Conservation (phyloP, 2,888 invertebrate species). For the Barypeithes pellucidus region DNA sequence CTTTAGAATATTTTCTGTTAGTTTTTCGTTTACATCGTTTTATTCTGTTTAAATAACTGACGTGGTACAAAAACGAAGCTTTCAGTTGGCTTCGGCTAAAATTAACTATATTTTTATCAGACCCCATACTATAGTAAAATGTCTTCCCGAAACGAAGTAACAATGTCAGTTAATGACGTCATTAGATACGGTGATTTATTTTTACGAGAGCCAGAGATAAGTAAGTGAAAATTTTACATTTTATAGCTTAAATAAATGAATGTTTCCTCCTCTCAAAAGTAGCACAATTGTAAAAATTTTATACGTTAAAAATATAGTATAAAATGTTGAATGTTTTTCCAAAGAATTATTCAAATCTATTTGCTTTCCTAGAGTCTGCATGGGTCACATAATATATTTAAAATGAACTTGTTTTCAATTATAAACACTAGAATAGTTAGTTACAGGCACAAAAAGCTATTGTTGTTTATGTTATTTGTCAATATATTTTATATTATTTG, state of each 20-base stretch:
- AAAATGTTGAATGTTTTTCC: background rate
- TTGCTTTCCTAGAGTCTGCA: too few species aligned
- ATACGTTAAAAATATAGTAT: background rate
- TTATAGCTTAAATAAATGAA: too few species aligned
- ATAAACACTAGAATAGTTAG: too few species aligned
- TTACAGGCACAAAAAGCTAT: too few species aligned
- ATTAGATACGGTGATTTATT: background rate
- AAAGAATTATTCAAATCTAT: too few species aligned
- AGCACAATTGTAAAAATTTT: background rate
- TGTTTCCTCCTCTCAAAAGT: background rate
- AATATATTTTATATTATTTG: too few species aligned
- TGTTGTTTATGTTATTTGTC: too few species aligned
- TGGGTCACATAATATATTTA: too few species aligned
- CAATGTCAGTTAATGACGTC: slow-evolving; percentile 10
- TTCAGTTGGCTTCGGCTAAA: background rate
- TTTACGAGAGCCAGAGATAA: slow-evolving; percentile 4
- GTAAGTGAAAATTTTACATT: background rate
- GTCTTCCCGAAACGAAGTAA: background rate
- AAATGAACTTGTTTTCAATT: too few species aligned
- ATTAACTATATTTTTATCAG: background rate
- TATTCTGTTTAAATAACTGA: background rate
- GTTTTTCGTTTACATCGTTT: background rate
- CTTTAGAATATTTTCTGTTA: slow-evolving; percentile 1
- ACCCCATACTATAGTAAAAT: background rate
- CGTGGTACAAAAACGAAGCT: background rate